These are phyloP conservation scores for Diplosoma virens DNA, from an alignment of 23 tunicate genomes.

Conservation along the genomic window DNA sequence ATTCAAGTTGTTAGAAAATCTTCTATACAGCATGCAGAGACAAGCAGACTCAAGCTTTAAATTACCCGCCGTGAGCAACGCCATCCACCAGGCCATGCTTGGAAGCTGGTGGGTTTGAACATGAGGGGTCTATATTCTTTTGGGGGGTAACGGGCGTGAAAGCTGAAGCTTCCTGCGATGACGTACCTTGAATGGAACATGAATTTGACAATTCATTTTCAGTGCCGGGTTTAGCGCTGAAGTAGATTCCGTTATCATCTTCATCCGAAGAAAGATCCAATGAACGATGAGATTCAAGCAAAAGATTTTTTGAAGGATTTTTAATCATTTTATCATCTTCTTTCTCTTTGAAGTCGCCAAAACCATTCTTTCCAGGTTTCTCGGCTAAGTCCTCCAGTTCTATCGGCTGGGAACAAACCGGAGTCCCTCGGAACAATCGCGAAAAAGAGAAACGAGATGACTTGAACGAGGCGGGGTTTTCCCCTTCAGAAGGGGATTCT, in stretches of 20 bases:
- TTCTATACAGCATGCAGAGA: too few relatives aligned
- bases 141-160: background rate
- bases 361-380: background rate
- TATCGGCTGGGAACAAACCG: background rate
- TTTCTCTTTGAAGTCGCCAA: background rate
- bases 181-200: too few relatives aligned
- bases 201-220: too few relatives aligned
- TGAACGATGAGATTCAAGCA: background rate
- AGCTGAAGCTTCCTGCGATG: background rate
- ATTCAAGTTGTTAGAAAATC: too few relatives aligned
- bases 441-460: background rate
- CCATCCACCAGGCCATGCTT: too few relatives aligned
- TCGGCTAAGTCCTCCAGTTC: background rate
- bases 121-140: background rate
- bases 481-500: constrained; percentile 5
- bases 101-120: background rate
- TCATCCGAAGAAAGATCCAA: constrained; percentile 16
- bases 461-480: background rate
- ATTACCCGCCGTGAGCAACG: too few relatives aligned
- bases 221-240: background rate
- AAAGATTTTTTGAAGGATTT: too few relatives aligned
- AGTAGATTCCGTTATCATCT: constrained; percentile 19
- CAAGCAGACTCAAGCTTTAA: too few relatives aligned
- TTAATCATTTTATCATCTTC: background rate
- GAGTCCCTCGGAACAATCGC: background rate